phyloP scores from a whole-genome alignment of 2,888 invertebrate genomes.

The Tanaodytes sp. region DNA sequence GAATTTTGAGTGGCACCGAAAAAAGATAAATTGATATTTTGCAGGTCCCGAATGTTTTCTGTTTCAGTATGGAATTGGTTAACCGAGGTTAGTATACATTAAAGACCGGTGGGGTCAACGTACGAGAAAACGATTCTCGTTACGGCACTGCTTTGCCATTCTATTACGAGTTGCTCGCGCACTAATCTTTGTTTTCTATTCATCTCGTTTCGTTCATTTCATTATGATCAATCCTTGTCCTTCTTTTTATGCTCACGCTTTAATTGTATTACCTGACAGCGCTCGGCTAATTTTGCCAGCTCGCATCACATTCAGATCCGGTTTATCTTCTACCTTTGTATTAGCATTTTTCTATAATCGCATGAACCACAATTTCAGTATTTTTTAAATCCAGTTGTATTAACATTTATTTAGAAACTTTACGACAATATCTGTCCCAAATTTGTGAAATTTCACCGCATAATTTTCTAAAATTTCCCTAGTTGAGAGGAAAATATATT shows the following conservation, averaged over 20 bases:
- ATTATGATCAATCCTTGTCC: conserved; percentile 45
- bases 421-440: no score
- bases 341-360: no score
- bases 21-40: conserved; percentile 33
- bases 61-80: conserved; percentile 61
- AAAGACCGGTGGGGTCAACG: conserved; percentile 68
- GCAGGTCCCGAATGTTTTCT: conserved; percentile 58
- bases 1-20: conserved; percentile 19
- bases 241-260: conserved; percentile 19
- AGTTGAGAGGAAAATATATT: no score
- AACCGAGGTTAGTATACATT: conserved; percentile 67
- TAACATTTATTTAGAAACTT: no score
- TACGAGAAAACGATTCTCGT: conserved; percentile 69
- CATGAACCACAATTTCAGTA: no score
- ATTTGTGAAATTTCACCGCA: no score
- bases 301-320: no score
- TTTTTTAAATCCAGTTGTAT: no score
- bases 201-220: conserved; percentile 49
- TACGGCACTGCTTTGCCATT: conserved; percentile 62
- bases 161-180: conserved; percentile 63
- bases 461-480: no score
- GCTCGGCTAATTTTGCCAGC: conserved; percentile 17
- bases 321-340: no score
- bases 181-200: conserved; percentile 53
- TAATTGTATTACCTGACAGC: conserved; percentile 30